Base-by-base conservation (phyloP, 2,113 vertebrate genomes). In the Gobiocypris rarus region DNA sequence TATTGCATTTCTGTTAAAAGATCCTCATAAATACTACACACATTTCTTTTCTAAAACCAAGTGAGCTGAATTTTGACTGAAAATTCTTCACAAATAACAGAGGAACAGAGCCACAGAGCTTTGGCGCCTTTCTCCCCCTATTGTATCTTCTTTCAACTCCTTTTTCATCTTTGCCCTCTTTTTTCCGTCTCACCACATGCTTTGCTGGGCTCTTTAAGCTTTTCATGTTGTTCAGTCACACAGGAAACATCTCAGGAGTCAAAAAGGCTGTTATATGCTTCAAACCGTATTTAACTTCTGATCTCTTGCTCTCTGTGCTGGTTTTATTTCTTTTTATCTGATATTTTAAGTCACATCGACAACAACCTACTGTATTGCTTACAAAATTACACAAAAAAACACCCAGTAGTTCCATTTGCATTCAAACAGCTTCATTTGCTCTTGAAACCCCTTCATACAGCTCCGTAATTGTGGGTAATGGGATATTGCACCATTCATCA, bases 401-500 rank as follows among this genome's bases (percentile, higher is more conserved):
- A 19, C 34, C 17, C 10, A 22, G 19, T 10, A 63, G 61, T 7
- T 63, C 26, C 26, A 3, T 15, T 31, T 63, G 61, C 6, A 4
- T 67, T 28, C 17, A 67, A 70, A n/a, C 34, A 70, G 19, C 19
- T 70, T 41, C 0, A 43, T 70, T 26, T 73, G 69, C 13, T 73
- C 10, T 48, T 45, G n/a, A 73, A 45, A 4, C 38, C 11, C 22
- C 1, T 71, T 45, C 41, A 71, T 45, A 15, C 22, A 24, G 69
- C 69, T 71, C 11, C 11, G 1, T 71, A 71, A 71, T 41, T 48
- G 38, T 73, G 69, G 69, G n/a, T 48, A 73, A 73, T 7, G 69
- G 41, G n/a, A 73, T 45, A 73, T 73, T 73, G 41, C 22, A 45
- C 41, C 69, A 73, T 48, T 73, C 69, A 73, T 73, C 69, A 48